phyloP scores from a whole-genome alignment of 2,113 vertebrate species.

The Pollachius pollachius region DNA sequence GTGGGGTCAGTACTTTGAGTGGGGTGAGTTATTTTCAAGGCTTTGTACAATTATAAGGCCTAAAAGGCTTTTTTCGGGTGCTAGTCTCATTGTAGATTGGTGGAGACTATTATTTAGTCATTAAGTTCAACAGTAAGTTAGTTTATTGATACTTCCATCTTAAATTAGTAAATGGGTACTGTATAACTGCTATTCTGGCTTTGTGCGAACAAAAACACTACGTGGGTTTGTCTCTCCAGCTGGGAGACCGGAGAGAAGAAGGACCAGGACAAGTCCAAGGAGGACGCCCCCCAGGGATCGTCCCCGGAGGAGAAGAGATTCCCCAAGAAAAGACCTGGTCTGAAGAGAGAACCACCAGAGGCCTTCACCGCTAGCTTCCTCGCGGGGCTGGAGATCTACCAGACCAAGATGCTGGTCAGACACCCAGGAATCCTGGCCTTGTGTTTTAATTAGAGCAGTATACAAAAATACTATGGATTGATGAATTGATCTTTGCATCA shows the following conservation, averaged over 20 bases:
- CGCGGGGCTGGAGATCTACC: constrained; percentile 91
- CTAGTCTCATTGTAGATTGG: no score
- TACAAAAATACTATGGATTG: neutral
- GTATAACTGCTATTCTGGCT: neutral
- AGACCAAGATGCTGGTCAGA: constrained; percentile 91
- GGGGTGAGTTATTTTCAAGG: neutral
- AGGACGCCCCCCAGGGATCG: constrained; percentile 71
- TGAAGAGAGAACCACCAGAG: constrained; percentile 82
- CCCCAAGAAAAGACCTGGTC: constrained; percentile 80
- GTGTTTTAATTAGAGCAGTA: neutral
- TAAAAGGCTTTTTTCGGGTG: neutral
- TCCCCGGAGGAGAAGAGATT: constrained; percentile 72
- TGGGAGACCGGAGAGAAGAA: constrained; percentile 91
- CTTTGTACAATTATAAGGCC: neutral
- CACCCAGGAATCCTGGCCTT: neutral
- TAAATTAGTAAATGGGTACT: neutral
- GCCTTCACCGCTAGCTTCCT: constrained; percentile 93
- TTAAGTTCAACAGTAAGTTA: no score
- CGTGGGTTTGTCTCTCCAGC: constrained; percentile 59
- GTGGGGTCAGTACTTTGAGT: neutral
- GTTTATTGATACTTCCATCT: no score
- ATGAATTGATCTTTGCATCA: neutral
- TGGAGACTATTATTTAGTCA: no score
- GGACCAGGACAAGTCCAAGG: constrained; percentile 81
- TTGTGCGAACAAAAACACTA: constrained; percentile 14